Evolutionary conservation across 2,888 invertebrate genomes (phyloP).

Genomic region (Spatulosminthurus flaviceps): DNA sequence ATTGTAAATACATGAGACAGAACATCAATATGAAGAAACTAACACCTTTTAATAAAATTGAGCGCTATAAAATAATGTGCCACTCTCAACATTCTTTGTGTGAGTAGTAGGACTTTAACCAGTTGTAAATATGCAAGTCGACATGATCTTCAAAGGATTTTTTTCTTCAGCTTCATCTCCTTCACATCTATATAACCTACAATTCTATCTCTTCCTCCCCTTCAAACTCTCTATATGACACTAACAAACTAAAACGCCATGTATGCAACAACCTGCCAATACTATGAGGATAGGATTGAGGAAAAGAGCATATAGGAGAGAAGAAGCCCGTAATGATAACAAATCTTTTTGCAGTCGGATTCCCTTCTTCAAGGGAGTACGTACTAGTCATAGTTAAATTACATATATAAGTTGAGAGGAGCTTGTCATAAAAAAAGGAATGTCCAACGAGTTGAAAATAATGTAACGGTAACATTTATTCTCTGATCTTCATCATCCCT

Average conservation of each 20-base stretch:
- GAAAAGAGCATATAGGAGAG: too few relatives aligned
- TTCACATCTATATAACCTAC: slow-evolving; percentile 33
- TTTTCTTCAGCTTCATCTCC: slow-evolving; percentile 22
- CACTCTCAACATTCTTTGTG: slow-evolving; percentile 5
- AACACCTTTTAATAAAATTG: slow-evolving; percentile 40
- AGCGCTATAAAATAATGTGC: slow-evolving; percentile 21
- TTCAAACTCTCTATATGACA: not conserved
- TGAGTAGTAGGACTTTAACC: slow-evolving; percentile 25
- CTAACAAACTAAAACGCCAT: not conserved
- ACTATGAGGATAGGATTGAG: not conserved
- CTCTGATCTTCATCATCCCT: not conserved
- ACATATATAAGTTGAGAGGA: slow-evolving; percentile 29
- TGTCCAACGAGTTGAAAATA: slow-evolving; percentile 33
- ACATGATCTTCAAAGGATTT: slow-evolving; percentile 31
- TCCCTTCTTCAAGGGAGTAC: not conserved
- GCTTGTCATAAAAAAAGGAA: slow-evolving; percentile 35
- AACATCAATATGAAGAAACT: slow-evolving; percentile 28
- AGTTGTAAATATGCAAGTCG: slow-evolving; percentile 33
- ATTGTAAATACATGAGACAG: slow-evolving; percentile 19
- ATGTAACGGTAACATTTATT: slow-evolving; percentile 22
- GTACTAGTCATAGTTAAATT: slow-evolving; percentile 31
- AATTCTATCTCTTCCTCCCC: slow-evolving; percentile 19
- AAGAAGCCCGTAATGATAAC: too few relatives aligned
- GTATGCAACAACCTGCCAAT: slow-evolving; percentile 1
- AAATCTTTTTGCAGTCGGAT: not conserved